Evolutionary conservation across 2,113 vertebrate genomes (phyloP).

Genomic region (Uropsilus gracilis): DNA sequence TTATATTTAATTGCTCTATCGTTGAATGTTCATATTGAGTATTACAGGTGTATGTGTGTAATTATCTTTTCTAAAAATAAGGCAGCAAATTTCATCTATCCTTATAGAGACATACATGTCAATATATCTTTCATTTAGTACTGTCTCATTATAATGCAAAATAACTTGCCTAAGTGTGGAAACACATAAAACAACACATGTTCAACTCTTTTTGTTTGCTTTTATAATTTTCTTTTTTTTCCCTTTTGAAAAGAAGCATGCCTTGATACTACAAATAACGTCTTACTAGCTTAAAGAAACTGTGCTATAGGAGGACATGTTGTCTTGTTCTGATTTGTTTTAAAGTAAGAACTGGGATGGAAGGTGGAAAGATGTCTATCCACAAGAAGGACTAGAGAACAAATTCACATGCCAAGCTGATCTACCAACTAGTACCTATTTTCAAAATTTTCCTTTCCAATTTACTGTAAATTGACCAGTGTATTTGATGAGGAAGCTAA

Average conservation of each 20-base stretch:
- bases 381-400: background rate
- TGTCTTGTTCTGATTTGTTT: background rate
- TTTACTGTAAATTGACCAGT: background rate
- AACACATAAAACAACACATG: no score
- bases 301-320: background rate
- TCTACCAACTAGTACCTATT: background rate
- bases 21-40: background rate
- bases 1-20: background rate
- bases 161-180: no score
- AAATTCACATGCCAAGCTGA: background rate
- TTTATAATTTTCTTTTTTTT: no score
- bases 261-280: background rate
- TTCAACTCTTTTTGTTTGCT: no score
- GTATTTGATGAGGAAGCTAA: background rate
- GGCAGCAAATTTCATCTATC: background rate
- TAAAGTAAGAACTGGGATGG: background rate
- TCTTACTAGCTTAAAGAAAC: background rate
- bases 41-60: background rate
- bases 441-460: background rate
- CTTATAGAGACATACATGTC: background rate
- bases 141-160: background rate
- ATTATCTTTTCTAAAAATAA: background rate
- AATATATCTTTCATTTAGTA: background rate
- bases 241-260: slow-evolving; percentile 11
- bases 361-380: background rate